Conservation (phyloP, 2,113 vertebrate genomes). For the Grammomys surdaster region DNA sequence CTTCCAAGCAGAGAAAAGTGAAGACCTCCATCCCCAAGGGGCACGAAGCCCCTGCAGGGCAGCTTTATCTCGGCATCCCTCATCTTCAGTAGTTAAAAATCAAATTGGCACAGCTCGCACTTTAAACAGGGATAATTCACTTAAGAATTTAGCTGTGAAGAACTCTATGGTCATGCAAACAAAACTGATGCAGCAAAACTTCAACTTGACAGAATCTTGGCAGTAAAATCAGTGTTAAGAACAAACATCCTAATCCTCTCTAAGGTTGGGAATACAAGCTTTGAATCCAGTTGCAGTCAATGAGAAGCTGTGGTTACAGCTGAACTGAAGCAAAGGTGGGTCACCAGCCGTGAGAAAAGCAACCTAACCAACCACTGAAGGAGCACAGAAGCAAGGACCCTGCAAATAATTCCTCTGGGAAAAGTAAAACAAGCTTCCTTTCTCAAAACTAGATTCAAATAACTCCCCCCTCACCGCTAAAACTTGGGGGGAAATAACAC, state of each 20-base stretch:
- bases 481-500: neutral
- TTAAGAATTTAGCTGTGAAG: conserved; percentile 38
- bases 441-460: neutral
- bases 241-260: neutral
- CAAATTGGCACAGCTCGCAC: conserved; percentile 36
- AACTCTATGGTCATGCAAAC: conserved; percentile 8
- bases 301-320: neutral
- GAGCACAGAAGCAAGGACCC: neutral
- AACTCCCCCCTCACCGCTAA: neutral
- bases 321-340: neutral
- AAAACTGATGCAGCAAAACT: conserved; percentile 28
- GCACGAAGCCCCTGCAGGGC: neutral
- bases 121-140: conserved; percentile 29
- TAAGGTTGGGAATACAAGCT: conserved; percentile 47
- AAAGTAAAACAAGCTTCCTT: neutral
- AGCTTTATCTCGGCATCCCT: neutral
- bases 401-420: neutral
- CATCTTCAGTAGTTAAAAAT: conserved; percentile 25
- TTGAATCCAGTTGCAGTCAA: neutral
- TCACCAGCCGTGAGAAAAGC: neutral
- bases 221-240: conserved; percentile 47
- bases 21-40: neutral
- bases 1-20: conserved; percentile 32
- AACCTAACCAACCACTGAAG: neutral
- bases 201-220: conserved; percentile 52